Evolutionary conservation across 2,888 invertebrate genomes (phyloP).

Genomic region (Drosophila austrosaltans): DNA sequence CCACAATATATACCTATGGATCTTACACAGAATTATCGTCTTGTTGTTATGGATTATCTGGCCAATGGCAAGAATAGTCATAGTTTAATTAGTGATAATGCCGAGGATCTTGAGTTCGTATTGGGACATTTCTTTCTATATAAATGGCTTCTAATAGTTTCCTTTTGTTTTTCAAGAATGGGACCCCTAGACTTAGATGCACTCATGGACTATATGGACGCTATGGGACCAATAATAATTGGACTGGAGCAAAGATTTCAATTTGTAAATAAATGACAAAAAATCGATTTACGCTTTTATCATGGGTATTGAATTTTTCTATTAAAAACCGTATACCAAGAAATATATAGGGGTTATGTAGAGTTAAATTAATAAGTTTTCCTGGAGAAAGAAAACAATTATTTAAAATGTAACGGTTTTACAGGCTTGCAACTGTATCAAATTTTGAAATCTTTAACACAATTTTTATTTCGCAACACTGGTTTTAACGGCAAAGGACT

Average conservation of each 20-base stretch:
- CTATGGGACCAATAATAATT: conserved; percentile 57
- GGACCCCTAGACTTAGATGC: conserved; percentile 78
- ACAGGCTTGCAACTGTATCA: no score
- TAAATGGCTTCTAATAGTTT: not conserved
- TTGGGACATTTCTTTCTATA: not conserved
- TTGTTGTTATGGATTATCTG: conserved; percentile 87
- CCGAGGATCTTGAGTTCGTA: conserved; percentile 73
- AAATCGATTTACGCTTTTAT: not conserved
- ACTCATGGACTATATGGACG: conserved; percentile 67
- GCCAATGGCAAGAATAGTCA: conserved; percentile 89
- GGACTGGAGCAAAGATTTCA: conserved; percentile 70
- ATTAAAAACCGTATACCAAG: no score
- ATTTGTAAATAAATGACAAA: conserved; percentile 23
- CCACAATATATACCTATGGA: conserved; percentile 87
- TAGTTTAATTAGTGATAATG: conserved; percentile 82
- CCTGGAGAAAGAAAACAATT: no score
- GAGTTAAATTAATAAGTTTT: no score
- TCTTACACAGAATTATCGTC: conserved; percentile 85
- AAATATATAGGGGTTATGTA: no score
- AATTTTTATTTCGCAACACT: no score
- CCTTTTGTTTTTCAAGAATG: conserved; percentile 40
- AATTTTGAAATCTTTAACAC: no score
- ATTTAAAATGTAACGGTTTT: no score
- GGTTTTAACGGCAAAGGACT: no score
- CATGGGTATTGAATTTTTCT: no score